Conservation (phyloP, 2,797 vertebrate genomes). For the Gobio occitaniae region DNA sequence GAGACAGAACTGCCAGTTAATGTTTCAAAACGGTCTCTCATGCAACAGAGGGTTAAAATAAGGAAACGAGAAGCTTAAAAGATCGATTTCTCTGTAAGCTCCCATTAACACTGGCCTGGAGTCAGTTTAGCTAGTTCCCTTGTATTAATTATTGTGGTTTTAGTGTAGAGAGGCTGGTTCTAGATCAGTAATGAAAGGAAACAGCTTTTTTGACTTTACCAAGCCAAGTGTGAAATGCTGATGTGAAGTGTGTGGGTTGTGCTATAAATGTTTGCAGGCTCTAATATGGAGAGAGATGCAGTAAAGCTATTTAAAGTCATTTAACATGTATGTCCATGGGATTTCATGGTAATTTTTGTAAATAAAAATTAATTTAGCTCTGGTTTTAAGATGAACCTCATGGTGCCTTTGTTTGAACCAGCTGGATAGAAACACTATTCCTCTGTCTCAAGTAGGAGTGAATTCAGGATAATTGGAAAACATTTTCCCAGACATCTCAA, state of each 20-base stretch:
- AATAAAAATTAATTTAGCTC: too few relatives aligned
- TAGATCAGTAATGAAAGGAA: neutral
- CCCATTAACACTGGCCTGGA: neutral
- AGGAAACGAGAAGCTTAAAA: neutral
- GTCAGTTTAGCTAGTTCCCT: neutral
- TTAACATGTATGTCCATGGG: neutral
- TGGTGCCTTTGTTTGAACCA: neutral
- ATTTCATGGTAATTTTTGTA: neutral
- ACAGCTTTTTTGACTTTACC: neutral
- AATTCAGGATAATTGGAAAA: neutral
- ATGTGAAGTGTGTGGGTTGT: neutral
- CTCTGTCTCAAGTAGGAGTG: neutral
- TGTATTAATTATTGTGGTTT: neutral
- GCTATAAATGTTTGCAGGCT: neutral
- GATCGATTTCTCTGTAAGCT: neutral
- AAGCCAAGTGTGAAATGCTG: slow-evolving; percentile 12
- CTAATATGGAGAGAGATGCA: neutral
- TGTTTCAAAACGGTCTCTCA: neutral
- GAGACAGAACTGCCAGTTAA: slow-evolving; percentile 1
- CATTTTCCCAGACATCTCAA: too few relatives aligned
- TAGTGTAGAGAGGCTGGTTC: neutral
- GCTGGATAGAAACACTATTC: neutral
- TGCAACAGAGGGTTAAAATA: neutral
- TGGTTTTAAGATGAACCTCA: neutral
- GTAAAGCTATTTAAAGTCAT: neutral